Evolutionary conservation across 2,888 invertebrate genomes (phyloP), one percentile per base, ranked within the genome.

Genomic region (Polia nebulosa): DNA sequence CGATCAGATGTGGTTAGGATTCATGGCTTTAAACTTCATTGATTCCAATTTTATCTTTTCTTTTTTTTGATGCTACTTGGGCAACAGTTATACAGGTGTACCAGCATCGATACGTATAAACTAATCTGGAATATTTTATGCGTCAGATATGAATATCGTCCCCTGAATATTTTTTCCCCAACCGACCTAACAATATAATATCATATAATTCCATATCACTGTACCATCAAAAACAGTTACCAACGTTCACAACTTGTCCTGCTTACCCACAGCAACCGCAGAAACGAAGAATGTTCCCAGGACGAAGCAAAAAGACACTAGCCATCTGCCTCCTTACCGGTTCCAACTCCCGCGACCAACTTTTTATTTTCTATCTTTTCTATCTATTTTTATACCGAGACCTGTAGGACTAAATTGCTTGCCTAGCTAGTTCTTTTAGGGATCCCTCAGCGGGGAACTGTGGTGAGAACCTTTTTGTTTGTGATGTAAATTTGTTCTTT

Each of bases 241-340:
- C 2, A 62, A 41, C 27, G 53, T 22, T 8, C 4, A 47, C 49
- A 25, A 49, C 51, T 36, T 3, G 32, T 55, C 17, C 29, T 64
- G 41, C 41, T 47, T 58, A 74, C 3, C 61, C 53, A 39, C 25
- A 58, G 9, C 57, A 56, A 62, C 53, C 51, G 27, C 51, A 72
- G 71, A 60, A 72, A 71, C 74, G 72, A 81, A 88, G 92, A 93
- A 94, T 94, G 92, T 94, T 93, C 93, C 89, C 93, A 93, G 80
- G 85, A 77, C 71, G 67, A 78, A 88, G 86, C 87, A 92, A 92
- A 93, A 93, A 93, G 90, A 85, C 88, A 85, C 76, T 69, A 61
- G 70, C 85, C 93, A 93, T 91, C 94, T 93, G 94, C 91, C 88
- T 79, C 52, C 86, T 83, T 92, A 94, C 94, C 94, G 94, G 94